These are phyloP conservation scores for Ophion costatus DNA, from an alignment of 2,888 invertebrate species.

Conservation along the genomic window DNA sequence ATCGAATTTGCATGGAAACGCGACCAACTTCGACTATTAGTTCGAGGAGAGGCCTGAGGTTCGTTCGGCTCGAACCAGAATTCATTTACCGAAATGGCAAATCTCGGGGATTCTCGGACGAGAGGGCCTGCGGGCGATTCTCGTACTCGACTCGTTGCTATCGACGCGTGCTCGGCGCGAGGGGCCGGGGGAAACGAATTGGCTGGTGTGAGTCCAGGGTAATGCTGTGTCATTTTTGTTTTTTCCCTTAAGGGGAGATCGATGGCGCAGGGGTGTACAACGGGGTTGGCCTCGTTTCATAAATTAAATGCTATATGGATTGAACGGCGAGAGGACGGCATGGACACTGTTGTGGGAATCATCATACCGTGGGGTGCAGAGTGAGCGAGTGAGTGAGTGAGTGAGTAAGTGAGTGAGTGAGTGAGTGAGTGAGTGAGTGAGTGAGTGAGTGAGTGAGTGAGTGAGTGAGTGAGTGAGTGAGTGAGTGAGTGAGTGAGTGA, in stretches of 20 bases:
- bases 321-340: slow-evolving; percentile 52
- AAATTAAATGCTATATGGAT: background rate
- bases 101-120: slow-evolving; percentile 67
- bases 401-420: too few relatives aligned
- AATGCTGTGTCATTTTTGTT: background rate
- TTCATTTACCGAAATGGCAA: slow-evolving; percentile 77
- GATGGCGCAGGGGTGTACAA: too few relatives aligned
- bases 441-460: too few relatives aligned
- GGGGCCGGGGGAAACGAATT: too few relatives aligned
- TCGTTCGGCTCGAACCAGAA: slow-evolving; percentile 65
- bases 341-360: slow-evolving; percentile 46
- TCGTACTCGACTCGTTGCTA: slow-evolving; percentile 34
- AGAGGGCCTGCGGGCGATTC: slow-evolving; percentile 19
- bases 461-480: too few relatives aligned
- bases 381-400: too few relatives aligned
- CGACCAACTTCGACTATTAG: slow-evolving; percentile 81
- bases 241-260: too few relatives aligned
- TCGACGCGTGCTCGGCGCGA: background rate
- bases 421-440: too few relatives aligned
- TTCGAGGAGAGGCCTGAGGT: slow-evolving; percentile 67
- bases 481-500: background rate
- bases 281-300: too few relatives aligned
- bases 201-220: too few relatives aligned
- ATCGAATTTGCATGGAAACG: slow-evolving; percentile 81
- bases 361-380: slow-evolving; percentile 38